A percentile compares a stretch with the other conserved stretches of the same genome.
Evolutionary conservation across 1,140 invertebrate species (phyloP).

Genomic region (Gryllus bimaculatus): DNA sequence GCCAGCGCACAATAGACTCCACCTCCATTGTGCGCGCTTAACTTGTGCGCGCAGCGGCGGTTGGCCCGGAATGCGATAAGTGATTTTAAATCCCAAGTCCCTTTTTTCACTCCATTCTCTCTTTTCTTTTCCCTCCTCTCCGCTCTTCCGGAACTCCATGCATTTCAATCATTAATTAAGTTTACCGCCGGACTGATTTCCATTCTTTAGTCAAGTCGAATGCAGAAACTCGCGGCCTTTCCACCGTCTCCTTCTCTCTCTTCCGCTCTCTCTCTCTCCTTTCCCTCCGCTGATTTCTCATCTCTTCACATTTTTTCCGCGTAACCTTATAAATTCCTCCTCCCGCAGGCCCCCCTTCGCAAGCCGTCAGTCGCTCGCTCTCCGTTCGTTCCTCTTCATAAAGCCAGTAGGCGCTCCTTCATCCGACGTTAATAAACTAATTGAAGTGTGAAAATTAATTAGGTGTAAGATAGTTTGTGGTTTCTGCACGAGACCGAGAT

Average conservation of each 20-base stretch:
- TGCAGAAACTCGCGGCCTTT: background rate
- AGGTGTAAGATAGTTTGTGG: conserved; percentile 10
- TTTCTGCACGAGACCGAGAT: background rate
- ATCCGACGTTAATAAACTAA: background rate
- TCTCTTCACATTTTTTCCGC: background rate
- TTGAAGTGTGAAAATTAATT: conserved; percentile 12
- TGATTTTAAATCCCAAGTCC: background rate
- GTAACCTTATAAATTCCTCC: background rate
- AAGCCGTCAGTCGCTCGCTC: too few relatives aligned
- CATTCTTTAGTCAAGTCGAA: background rate
- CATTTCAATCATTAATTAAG: conserved; percentile 6
- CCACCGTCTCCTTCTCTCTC: background rate
- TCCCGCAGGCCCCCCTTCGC: background rate
- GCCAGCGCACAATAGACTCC: background rate
- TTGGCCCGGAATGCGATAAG: background rate
- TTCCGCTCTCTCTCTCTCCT: background rate
- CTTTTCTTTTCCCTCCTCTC: background rate
- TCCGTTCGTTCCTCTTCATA: background rate
- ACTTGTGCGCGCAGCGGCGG: background rate
- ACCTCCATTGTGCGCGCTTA: background rate
- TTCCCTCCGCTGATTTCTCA: background rate
- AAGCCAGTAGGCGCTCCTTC: background rate
- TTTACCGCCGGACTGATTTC: background rate
- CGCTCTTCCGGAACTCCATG: background rate
- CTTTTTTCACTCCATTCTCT: background rate